Conservation (phyloP, 2,113 vertebrate genomes). For the Aepyceros melampus region DNA sequence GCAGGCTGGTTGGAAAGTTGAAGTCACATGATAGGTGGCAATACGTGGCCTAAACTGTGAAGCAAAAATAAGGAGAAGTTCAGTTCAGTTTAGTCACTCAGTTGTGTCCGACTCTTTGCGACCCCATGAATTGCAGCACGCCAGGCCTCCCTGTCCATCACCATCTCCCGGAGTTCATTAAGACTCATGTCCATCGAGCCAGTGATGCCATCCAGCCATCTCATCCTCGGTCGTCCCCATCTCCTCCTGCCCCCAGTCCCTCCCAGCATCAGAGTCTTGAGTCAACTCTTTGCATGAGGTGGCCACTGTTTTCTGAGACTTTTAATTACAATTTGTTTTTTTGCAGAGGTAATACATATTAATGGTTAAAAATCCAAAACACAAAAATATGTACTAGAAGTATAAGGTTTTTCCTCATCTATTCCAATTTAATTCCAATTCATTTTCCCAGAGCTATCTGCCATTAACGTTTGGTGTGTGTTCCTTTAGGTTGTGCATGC, state of each 20-base stretch:
- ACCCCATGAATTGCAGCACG: accelerated
- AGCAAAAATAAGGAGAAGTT: neutral
- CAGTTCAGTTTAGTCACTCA: no score
- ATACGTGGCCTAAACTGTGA: neutral
- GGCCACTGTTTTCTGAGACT: neutral
- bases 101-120: no score
- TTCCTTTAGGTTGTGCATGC: neutral
- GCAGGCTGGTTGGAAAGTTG: neutral
- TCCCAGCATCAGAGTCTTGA: no score
- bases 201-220: no score
- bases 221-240: no score
- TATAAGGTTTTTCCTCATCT: neutral
- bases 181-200: no score
- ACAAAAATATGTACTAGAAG: neutral
- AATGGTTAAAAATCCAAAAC: neutral
- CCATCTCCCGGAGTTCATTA: no score
- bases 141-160: no score
- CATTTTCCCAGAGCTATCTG: neutral
- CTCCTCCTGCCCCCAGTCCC: no score
- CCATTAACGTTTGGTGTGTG: neutral
- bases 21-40: neutral
- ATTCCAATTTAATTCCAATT: neutral
- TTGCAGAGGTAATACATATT: neutral
- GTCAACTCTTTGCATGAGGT: no score
- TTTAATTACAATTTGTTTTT: neutral